Conservation (phyloP, 2,113 vertebrate genomes). For the Erythrocercus mccallii region DNA sequence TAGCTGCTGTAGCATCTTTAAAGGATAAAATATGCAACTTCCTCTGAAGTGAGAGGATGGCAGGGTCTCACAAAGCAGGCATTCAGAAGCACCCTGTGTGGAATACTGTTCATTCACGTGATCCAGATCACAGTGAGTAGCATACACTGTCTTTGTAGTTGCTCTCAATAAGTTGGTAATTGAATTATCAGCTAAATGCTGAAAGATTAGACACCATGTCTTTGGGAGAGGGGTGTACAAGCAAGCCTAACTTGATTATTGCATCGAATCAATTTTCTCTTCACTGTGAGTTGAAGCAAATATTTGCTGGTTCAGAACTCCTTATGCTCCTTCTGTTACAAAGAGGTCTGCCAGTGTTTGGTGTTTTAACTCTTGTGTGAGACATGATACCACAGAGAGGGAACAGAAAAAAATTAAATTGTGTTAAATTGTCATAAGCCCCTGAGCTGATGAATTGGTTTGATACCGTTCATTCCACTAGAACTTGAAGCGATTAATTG, state of each 20-base stretch:
- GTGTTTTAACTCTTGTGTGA: not conserved
- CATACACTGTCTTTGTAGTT: not conserved
- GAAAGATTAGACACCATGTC: not conserved
- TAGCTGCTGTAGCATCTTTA: not conserved
- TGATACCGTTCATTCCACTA: constrained; percentile 26
- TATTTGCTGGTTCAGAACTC: not conserved
- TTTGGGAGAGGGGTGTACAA: not conserved
- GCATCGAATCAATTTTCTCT: not conserved
- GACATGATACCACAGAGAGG: not conserved
- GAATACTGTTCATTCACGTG: not conserved
- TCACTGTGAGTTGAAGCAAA: not conserved
- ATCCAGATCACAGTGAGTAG: not conserved
- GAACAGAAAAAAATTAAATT: not conserved
- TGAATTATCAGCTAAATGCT: not conserved
- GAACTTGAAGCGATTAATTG: not conserved
- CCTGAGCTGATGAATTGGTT: not conserved
- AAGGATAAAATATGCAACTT: not conserved
- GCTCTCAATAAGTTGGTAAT: not conserved
- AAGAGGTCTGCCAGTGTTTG: not conserved
- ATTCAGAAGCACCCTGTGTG: not conserved
- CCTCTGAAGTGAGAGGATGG: not conserved
- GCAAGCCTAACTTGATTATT: not conserved
- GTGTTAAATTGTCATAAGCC: not conserved
- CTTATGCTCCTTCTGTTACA: not conserved
- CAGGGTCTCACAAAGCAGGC: not conserved